Evolutionary conservation across 1,140 invertebrate species (phyloP).

Genomic region (Atta texana): DNA sequence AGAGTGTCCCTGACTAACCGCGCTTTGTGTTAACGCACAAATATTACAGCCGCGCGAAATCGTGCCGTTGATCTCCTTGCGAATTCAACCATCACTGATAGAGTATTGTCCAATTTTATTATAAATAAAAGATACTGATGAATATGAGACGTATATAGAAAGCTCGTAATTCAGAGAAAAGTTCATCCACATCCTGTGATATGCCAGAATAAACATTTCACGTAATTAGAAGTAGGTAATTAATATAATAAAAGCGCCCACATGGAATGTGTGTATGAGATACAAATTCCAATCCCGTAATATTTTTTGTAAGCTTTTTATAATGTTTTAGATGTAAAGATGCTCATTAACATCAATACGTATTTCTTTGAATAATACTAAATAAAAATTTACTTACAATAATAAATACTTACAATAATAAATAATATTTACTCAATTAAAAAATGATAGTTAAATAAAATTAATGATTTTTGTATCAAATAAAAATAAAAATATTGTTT

Average conservation of each 20-base stretch:
- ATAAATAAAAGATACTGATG: background rate
- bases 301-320: too few relatives aligned
- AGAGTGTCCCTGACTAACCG: constrained; percentile 34
- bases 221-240: background rate
- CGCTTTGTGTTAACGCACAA: constrained; percentile 18
- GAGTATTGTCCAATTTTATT: constrained; percentile 25
- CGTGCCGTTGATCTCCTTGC: background rate
- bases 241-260: background rate
- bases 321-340: too few relatives aligned
- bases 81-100: background rate
- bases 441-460: too few relatives aligned
- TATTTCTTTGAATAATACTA: too few relatives aligned
- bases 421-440: too few relatives aligned
- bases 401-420: too few relatives aligned
- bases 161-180: background rate
- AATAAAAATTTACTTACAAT: too few relatives aligned
- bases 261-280: too few relatives aligned
- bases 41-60: constrained; percentile 35
- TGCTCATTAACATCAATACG: too few relatives aligned
- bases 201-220: background rate
- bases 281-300: too few relatives aligned
- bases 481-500: too few relatives aligned
- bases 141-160: background rate
- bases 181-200: background rate
- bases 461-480: too few relatives aligned